Base-by-base conservation (phyloP, 1,140 invertebrate genomes). In the Holotrichia oblita region DNA sequence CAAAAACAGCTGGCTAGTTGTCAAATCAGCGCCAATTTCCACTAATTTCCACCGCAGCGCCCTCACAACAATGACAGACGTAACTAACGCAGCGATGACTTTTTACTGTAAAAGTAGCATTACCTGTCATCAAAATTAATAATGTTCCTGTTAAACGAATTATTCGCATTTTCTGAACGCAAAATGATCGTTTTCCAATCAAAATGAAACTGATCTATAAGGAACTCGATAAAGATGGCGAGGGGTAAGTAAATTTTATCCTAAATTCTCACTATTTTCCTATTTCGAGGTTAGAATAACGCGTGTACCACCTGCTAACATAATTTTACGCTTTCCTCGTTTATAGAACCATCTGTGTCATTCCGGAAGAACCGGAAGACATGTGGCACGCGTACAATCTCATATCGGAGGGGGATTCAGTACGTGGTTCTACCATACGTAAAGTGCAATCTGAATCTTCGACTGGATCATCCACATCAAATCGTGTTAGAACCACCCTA, bases 351-450 rank as follows among this genome's bases (percentile, higher is more conserved):
- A 93, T 98, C 75, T 90, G 90, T 77, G 92, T 99, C 80, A 91
- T 99, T 76, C 95, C 98, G 9, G 99, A 99, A 87, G 98, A 99
- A 87, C 90, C 95, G 3, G 99, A 99, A 88, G 99, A 99, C 87
- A 99, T 99, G 95, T 99, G 99, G 99, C 98, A 99, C 89, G 94
- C 96, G 0, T 99, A 98, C 86, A 99, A 99, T 89, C 89, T 99
- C 44, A 95, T 99, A 79, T 89, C 92, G 8, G 92, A 95, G 86
- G 97, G 96, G 41, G 98, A 99, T 89, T 92, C 91, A 81, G 93
- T 99, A n/a, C 93, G 93, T 79, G 96, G 96, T 79, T 97, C 97
- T 7, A 99, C 98, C 14, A 94, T 99, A 77, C 93, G 97, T 89
- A 97, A 93, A 83, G 90, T 91, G 14, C 96, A 97, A 88, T 95